phyloP scores from a whole-genome alignment of 2,888 invertebrate species.

The Conus canariensis region DNA sequence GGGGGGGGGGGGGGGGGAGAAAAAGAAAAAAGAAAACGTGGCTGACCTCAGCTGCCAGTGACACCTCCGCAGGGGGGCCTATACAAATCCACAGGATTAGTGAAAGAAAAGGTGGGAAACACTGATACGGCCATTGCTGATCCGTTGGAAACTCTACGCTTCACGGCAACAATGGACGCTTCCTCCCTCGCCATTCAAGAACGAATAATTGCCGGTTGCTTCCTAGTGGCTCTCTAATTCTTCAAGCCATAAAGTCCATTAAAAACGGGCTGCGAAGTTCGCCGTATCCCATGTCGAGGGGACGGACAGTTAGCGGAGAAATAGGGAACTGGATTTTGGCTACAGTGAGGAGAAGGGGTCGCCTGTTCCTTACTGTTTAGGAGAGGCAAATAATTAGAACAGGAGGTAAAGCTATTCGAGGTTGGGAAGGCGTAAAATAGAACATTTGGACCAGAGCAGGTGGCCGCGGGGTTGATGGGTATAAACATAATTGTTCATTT shows the following conservation, averaged over 20 bases:
- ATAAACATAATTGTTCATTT: too few species aligned
- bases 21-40: neutral
- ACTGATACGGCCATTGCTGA: neutral
- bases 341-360: neutral
- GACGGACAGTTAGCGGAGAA: neutral
- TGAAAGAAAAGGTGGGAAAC: neutral
- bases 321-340: neutral
- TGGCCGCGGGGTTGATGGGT: too few species aligned
- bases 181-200: neutral
- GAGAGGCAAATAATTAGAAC: neutral
- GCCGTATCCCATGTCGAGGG: neutral
- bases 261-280: neutral
- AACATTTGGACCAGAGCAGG: too few species aligned
- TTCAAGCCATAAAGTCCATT: neutral
- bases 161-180: neutral
- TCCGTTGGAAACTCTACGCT: neutral
- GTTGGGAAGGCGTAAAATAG: too few species aligned
- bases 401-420: too few species aligned
- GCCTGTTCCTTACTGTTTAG: neutral
- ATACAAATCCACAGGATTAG: neutral
- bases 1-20: neutral
- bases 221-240: neutral
- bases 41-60: neutral
- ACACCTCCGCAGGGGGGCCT: neutral
- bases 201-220: slow-evolving; percentile 4